Percentiles rank a stretch among this genome's conserved stretches.
Conservation (phyloP, 2,113 vertebrate genomes). For the Hemicordylus capensis region DNA sequence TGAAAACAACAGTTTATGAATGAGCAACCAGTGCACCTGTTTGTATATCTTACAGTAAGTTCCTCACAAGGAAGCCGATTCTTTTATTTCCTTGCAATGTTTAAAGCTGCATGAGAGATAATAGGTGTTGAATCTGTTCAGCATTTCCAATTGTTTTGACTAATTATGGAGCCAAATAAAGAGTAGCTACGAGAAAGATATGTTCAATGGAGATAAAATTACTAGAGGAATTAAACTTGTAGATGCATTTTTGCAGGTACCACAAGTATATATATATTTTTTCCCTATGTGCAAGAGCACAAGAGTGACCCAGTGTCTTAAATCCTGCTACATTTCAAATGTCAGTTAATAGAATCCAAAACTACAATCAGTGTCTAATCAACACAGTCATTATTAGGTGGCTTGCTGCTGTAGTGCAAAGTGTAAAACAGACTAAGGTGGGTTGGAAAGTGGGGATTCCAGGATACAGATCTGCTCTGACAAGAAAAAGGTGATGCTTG, state of each 20-base stretch:
- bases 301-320: background rate
- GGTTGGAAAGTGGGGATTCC: background rate
- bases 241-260: slow-evolving; percentile 33
- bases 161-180: background rate
- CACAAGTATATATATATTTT: background rate
- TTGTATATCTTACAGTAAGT: slow-evolving; percentile 30
- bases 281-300: background rate
- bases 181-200: slow-evolving; percentile 47
- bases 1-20: slow-evolving; percentile 56
- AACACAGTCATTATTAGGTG: background rate
- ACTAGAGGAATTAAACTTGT: slow-evolving; percentile 43
- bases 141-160: slow-evolving; percentile 43
- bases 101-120: slow-evolving; percentile 58
- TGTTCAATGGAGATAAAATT: slow-evolving; percentile 53
- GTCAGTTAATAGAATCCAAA: slow-evolving; percentile 30
- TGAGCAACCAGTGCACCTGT: slow-evolving; percentile 21
- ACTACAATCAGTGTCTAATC: slow-evolving; percentile 42
- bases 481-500: background rate
- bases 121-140: slow-evolving; percentile 49
- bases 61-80: slow-evolving; percentile 61
- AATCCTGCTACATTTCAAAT: background rate
- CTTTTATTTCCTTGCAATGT: slow-evolving; percentile 56
- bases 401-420: slow-evolving; percentile 24
- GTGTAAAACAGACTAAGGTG: background rate
- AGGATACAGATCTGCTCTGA: background rate